Evolutionary conservation across 2,888 invertebrate species (phyloP).

Genomic region (Spatulosminthurus flaviceps): DNA sequence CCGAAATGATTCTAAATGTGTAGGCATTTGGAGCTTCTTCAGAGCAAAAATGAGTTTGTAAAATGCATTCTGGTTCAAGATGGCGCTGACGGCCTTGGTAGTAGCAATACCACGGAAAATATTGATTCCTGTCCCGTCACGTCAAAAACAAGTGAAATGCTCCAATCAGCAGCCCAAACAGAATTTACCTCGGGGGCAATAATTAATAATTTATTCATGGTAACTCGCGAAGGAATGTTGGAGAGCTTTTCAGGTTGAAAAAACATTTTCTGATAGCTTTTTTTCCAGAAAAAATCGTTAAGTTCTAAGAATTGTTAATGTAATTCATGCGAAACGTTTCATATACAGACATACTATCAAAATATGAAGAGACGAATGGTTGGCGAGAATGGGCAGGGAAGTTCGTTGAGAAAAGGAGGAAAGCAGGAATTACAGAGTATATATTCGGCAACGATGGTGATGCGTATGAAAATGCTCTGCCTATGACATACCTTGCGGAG

Average conservation of each 20-base stretch:
- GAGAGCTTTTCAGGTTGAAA: slow-evolving; percentile 23
- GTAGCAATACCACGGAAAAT: not conserved
- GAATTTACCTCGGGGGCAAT: slow-evolving; percentile 20
- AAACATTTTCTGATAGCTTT: no score
- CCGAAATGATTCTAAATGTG: not conserved
- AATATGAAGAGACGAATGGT: slow-evolving; percentile 32
- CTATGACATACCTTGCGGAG: slow-evolving; percentile 5
- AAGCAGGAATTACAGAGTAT: slow-evolving; percentile 28
- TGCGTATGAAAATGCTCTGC: slow-evolving; percentile 26
- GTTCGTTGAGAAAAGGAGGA: slow-evolving; percentile 38
- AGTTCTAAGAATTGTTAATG: no score
- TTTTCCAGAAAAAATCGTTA: no score
- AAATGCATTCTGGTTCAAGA: slow-evolving; percentile 32
- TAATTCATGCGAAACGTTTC: no score
- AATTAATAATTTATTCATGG: not conserved
- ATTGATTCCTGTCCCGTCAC: not conserved
- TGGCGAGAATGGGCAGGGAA: slow-evolving; percentile 39
- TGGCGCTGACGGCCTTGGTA: no score
- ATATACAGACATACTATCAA: slow-evolving; percentile 15
- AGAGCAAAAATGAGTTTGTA: slow-evolving; percentile 28
- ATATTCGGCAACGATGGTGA: slow-evolving; percentile 34
- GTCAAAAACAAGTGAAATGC: not conserved
- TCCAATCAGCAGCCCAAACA: not conserved
- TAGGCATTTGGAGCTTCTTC: slow-evolving; percentile 26
- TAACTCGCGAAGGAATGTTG: not conserved